Evolutionary conservation across 2,888 invertebrate species (phyloP), one percentile per base, ranked within the genome.

Genomic region (Lissocephala sabroskyi): DNA sequence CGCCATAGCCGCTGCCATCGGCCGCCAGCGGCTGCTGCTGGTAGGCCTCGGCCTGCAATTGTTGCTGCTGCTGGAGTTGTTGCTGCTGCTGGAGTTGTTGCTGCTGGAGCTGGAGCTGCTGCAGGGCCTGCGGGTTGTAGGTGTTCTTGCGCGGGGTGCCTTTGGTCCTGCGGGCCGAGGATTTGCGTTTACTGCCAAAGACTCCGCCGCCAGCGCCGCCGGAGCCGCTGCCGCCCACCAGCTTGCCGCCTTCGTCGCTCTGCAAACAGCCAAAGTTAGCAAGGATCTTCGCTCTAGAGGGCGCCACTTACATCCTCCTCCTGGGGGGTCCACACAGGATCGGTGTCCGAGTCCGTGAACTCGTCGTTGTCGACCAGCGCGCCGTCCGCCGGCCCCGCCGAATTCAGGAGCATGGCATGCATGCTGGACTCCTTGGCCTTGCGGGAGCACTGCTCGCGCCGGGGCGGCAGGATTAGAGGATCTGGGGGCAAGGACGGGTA

Each of bases 311-410:
- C 85, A 74, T 85, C 82, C 64, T 87, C 88, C 28, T 87, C 87
- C 54, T 87, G 87, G 6, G 91, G 91, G n/a, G 89, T 90, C 91
- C 91, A 91, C n/a, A 90, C 90, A 6, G 91, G 91, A 86, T 91
- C 91, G 6, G 89, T 88, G 82, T 91, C 90, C 1, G 90, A 90
- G 81, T 90, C 89, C 29, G 85, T 86, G 70, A 87, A 87, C 75
- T 88, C 88, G 19, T 86, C 84, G 4, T 87, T 86, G 59, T 89
- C 89, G 62, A 88, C 89, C 33, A 80, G 65, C 79, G 84, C 52
- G 44, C 70, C 77, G 44, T 62, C 64, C 26, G 84, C 64, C n/a
- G n/a, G n/a, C n/a, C n/a, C n/a, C 53, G 79, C 63, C 52, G 80
- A 68, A 56, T 74, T 79, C 61, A 85, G 85, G 47, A 87, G 83